Percentiles rank a stretch among this genome's conserved stretches.
These are phyloP conservation scores for Malurus splendens DNA, from an alignment of 2,797 vertebrate genomes.

Conservation along the genomic window DNA sequence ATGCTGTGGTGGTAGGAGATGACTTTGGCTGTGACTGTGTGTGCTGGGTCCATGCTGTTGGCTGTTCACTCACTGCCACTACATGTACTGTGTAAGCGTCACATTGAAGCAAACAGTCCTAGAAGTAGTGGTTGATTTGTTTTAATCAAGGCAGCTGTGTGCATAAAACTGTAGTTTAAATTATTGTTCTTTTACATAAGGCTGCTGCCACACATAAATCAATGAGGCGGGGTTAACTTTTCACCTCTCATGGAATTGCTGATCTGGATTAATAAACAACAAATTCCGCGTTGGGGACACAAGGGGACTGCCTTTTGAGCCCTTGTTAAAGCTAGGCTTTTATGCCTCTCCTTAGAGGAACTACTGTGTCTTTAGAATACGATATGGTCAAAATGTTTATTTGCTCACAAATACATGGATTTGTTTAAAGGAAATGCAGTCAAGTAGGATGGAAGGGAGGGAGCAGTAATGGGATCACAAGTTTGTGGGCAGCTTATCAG, in stretches of 20 bases:
- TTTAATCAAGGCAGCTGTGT: background rate
- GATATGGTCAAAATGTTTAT: background rate
- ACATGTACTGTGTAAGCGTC: accelerated
- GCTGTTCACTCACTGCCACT: background rate
- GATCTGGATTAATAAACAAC: background rate
- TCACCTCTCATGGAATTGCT: background rate
- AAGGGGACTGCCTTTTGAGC: background rate
- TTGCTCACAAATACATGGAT: background rate
- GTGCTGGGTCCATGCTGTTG: accelerated
- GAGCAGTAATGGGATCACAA: background rate
- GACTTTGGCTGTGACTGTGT: background rate
- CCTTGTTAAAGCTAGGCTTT: background rate
- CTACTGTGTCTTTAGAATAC: background rate
- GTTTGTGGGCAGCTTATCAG: background rate
- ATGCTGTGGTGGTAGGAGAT: background rate
- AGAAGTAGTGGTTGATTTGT: background rate
- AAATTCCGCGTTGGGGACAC: background rate
- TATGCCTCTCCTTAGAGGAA: background rate
- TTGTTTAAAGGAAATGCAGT: background rate
- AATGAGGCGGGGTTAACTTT: background rate
- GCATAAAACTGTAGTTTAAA: background rate
- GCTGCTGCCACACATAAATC: background rate
- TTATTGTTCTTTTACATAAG: background rate
- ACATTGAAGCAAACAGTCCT: background rate
- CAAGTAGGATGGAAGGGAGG: background rate